These are phyloP conservation scores for Lutraria rhynchaena DNA, from an alignment of 1,140 invertebrate species.

Conservation along the genomic window DNA sequence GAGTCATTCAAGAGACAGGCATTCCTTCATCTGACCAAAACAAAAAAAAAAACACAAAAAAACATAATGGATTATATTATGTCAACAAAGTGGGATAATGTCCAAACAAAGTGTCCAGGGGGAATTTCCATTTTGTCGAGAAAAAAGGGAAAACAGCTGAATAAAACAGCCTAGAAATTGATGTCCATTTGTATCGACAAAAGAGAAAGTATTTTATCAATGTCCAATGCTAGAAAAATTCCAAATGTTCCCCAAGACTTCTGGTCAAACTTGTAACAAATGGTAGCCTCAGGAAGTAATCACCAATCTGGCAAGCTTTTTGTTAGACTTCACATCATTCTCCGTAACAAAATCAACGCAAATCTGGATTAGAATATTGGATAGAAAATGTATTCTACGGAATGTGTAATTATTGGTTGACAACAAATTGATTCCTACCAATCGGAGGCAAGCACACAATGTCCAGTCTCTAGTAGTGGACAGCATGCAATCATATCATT, in stretches of 20 bases:
- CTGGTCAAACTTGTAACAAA: constrained; percentile 26
- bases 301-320: constrained; percentile 1
- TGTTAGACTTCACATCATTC: constrained; percentile 34
- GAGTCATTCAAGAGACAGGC: too few relatives aligned
- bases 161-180: neutral
- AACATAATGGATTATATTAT: constrained; percentile 8
- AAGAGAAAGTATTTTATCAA: constrained; percentile 31
- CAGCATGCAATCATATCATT: constrained; percentile 49
- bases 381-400: too few relatives aligned
- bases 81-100: neutral
- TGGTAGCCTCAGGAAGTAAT: constrained; percentile 1
- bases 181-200: neutral
- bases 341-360: constrained; percentile 31
- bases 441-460: constrained; percentile 14
- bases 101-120: constrained; percentile 23
- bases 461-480: constrained; percentile 36
- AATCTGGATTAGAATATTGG: constrained; percentile 15
- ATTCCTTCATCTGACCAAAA: too few relatives aligned
- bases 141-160: constrained; percentile 5
- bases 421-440: neutral
- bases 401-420: constrained; percentile 34
- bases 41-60: constrained; percentile 14
- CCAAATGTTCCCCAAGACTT: neutral
- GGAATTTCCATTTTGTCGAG: constrained; percentile 12
- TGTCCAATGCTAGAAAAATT: neutral